Conservation (phyloP, 2,113 vertebrate species). For the Antechinus stuartii region DNA sequence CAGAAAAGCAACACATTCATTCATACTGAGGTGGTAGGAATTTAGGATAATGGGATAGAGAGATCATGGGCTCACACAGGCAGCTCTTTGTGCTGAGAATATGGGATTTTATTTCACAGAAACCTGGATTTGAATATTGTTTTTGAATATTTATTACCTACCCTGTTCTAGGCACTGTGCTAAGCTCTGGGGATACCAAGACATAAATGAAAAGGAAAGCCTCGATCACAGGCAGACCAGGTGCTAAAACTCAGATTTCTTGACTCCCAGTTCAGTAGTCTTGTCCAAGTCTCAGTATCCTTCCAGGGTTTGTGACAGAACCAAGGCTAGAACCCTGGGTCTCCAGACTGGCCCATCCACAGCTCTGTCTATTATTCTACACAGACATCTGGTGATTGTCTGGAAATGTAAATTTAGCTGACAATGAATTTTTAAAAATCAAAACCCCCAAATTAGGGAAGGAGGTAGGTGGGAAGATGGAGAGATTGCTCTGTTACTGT, state of each 20-base stretch:
- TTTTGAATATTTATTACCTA: background rate
- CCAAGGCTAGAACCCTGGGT: background rate
- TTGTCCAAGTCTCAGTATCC: background rate
- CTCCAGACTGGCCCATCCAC: background rate
- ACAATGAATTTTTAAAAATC: constrained; percentile 62
- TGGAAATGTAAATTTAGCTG: constrained; percentile 36
- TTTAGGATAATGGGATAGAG: background rate
- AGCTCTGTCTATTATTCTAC: background rate
- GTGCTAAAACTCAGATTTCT: background rate
- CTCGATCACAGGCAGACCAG: background rate
- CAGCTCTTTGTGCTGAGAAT: background rate
- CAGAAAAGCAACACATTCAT: background rate
- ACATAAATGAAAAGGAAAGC: background rate
- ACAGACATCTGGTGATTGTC: constrained; percentile 31
- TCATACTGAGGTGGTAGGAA: constrained; percentile 6
- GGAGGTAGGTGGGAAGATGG: background rate
- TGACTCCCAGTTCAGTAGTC: background rate
- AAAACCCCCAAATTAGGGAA: background rate
- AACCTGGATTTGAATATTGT: background rate
- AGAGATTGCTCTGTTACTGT: constrained; percentile 44
- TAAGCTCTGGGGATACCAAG: background rate
- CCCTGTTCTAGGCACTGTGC: background rate
- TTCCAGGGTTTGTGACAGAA: background rate
- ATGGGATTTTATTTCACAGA: background rate
- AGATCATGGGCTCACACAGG: background rate